phyloP scores from a whole-genome alignment of 2,888 invertebrate genomes.

The Amorpha juglandis region DNA sequence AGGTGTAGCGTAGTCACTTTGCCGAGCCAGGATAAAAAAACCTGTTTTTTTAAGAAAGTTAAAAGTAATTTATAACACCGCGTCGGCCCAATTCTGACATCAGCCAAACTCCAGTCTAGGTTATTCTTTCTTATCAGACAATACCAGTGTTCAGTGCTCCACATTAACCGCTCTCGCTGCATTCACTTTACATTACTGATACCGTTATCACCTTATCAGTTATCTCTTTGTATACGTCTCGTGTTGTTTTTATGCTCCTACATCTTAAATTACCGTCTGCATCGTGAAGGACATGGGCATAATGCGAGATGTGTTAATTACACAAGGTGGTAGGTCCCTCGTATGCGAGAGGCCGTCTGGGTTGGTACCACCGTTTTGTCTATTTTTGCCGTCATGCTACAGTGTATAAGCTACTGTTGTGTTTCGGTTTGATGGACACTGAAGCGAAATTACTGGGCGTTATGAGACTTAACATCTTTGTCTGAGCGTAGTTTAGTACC shows the following conservation, averaged over 20 bases:
- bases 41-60: too few species aligned
- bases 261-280: conserved; percentile 4
- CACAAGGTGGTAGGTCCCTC: too few species aligned
- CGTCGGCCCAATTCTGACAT: background rate
- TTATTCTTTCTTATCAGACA: conserved; percentile 27
- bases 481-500: too few species aligned
- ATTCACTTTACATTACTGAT: conserved; percentile 23
- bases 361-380: too few species aligned
- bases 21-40: too few species aligned
- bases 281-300: conserved; percentile 5
- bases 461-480: too few species aligned
- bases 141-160: background rate
- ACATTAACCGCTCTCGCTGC: conserved; percentile 25
- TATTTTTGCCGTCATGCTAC: too few species aligned
- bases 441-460: too few species aligned
- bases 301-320: background rate
- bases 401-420: too few species aligned
- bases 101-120: conserved; percentile 15
- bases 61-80: background rate
- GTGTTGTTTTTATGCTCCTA: conserved; percentile 9
- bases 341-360: too few species aligned
- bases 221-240: conserved; percentile 21
- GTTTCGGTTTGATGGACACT: too few species aligned
- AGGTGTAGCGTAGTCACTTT: too few species aligned
- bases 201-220: conserved; percentile 16